Base-by-base conservation (phyloP, 1,140 invertebrate species). In the Drosophila ambigua region DNA sequence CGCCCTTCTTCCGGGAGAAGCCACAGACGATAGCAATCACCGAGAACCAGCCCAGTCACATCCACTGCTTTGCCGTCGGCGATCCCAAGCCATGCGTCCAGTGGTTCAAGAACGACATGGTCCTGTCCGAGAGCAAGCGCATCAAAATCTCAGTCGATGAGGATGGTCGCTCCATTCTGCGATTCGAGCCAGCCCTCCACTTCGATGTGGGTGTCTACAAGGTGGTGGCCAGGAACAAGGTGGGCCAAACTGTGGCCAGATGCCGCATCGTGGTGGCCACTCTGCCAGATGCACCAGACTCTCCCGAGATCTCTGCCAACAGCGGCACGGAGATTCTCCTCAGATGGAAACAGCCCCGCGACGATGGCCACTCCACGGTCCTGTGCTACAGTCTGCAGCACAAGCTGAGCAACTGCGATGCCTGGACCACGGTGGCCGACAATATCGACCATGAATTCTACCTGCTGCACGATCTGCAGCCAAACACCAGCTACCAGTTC, bases 361-460 rank as follows among this genome's bases (percentile, higher is more conserved):
- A 95, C 78, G 96, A 97, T 79, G 97, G 97, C 4, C 96, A 98
- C 84, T 95, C 96, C 0, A 93, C 96, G 0, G 95, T 98, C 5
- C 77, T 97, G 6, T 97, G 96, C 79, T 99, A 98, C 91, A 94
- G 94, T 71, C 92, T 98, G 4, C 97, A 99, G 90, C 96, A 95
- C 78, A 96, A 96, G 85, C 93, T 94, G 72, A 94, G 94, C 43
- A 96, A 96, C 82, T 95, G 95, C 20, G 93, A 95, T 20, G 95
- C 96, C 23, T 99, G 98, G 98, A 95, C 93, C n/a, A 95, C 96
- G 15, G 94, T 97, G 3, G 96, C 95, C 4, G 95, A 95, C 61
- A 98, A 98, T 77, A 98, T 99, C 49, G 97, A 97, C 88, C 97
- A 99, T 81, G 98, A 99, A 91, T 98, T 98, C 91, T 98, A 95